A percentile compares a stretch with the other conserved stretches of the same genome.
These are phyloP conservation scores for Pilophorus perplexus DNA, from an alignment of 2,888 invertebrate genomes.

Conservation along the genomic window DNA sequence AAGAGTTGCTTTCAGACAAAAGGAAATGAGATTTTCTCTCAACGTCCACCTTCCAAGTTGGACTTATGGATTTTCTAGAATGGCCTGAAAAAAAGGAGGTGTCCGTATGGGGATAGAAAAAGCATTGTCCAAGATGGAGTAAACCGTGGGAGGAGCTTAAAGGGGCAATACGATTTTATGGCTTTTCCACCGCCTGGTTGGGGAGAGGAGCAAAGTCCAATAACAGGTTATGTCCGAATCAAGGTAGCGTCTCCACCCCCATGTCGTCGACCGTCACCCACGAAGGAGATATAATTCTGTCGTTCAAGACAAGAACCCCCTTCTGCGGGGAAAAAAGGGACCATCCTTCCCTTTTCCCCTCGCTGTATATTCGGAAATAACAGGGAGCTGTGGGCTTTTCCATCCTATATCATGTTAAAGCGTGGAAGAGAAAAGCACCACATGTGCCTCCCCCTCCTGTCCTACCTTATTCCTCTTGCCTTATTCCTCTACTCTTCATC, in stretches of 20 bases:
- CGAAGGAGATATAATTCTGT: conserved; percentile 17
- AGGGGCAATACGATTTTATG: conserved; percentile 39
- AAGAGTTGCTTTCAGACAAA: no score
- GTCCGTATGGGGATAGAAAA: not conserved
- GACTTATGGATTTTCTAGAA: conserved; percentile 5
- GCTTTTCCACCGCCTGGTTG: conserved; percentile 3
- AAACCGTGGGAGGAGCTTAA: conserved; percentile 34
- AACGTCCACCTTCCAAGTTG: no score
- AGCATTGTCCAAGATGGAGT: conserved; percentile 38
- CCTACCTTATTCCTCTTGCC: conserved; percentile 15
- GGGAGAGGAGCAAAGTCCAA: conserved; percentile 24
- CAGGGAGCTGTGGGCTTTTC: not conserved
- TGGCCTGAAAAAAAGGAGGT: not conserved
- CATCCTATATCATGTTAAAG: conserved; percentile 37
- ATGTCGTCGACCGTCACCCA: conserved; percentile 7
- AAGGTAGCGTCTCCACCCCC: conserved; percentile 25
- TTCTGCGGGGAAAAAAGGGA: no score
- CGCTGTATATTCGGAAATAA: no score
- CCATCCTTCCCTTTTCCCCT: no score
- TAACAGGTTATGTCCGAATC: conserved; percentile 40
- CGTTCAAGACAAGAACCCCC: no score
- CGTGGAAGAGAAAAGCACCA: conserved; percentile 27
- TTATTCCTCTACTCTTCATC: conserved; percentile 19
- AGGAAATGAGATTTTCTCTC: no score
- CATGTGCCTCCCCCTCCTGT: conserved; percentile 22